Evolutionary conservation across 2,113 vertebrate genomes (phyloP).

Genomic region (Xiphophorus maculatus): DNA sequence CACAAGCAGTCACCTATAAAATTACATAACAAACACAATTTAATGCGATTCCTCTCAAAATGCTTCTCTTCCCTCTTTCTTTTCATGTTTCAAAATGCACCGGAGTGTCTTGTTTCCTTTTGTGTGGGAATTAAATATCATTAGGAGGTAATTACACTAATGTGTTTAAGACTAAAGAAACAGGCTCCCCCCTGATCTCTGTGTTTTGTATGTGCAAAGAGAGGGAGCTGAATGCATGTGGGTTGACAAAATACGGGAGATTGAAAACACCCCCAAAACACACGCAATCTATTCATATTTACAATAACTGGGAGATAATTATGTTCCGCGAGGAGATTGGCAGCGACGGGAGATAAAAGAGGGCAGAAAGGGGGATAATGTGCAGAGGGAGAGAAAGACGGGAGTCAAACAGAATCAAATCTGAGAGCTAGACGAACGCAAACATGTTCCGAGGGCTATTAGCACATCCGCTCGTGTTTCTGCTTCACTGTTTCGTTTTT

Average conservation of each 20-base stretch:
- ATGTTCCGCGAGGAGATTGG: slow-evolving; percentile 50
- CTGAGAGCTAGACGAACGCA: slow-evolving; percentile 40
- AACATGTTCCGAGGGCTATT: slow-evolving; percentile 51
- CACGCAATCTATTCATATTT: slow-evolving; percentile 35
- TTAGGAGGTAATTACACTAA: slow-evolving; percentile 68
- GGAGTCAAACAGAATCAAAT: slow-evolving; percentile 53
- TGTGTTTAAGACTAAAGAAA: slow-evolving; percentile 56
- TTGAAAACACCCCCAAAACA: slow-evolving; percentile 48
- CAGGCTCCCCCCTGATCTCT: slow-evolving; percentile 1
- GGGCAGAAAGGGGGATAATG: slow-evolving; percentile 32
- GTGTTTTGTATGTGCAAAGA: slow-evolving; percentile 11
- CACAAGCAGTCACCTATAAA: slow-evolving; percentile 30
- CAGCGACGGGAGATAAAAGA: slow-evolving; percentile 36
- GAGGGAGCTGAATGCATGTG: slow-evolving; percentile 34
- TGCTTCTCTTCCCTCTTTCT: slow-evolving; percentile 27
- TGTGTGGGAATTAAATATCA: slow-evolving; percentile 69
- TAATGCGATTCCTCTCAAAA: slow-evolving; percentile 46
- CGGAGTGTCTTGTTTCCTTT: slow-evolving; percentile 50
- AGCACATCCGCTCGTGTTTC: slow-evolving; percentile 23
- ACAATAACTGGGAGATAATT: slow-evolving; percentile 27
- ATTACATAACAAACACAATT: slow-evolving; percentile 46
- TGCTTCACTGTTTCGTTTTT: slow-evolving; percentile 21
- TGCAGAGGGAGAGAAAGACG: slow-evolving; percentile 37
- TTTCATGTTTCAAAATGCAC: slow-evolving; percentile 51
- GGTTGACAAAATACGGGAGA: slow-evolving; percentile 47